Conservation (phyloP, 1,140 invertebrate species). For the Anastrepha obliqua region DNA sequence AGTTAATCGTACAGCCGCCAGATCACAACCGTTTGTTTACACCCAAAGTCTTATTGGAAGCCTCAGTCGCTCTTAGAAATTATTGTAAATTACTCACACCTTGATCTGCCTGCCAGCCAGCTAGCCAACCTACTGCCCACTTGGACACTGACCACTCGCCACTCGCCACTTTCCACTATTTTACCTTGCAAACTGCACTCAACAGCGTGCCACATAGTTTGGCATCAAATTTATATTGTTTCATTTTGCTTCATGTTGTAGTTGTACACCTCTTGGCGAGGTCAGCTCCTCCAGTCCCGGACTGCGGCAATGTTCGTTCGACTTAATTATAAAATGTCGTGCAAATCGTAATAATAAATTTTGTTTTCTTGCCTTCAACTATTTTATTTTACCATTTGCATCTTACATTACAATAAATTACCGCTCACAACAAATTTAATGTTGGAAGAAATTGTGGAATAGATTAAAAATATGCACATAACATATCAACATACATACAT, state of each 20-base stretch:
- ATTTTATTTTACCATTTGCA: conserved; percentile 1
- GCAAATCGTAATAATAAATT: conserved; percentile 41
- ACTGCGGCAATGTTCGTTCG: background rate
- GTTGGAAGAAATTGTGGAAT: background rate
- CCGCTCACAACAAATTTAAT: background rate
- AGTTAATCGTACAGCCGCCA: background rate
- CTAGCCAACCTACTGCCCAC: conserved; percentile 2
- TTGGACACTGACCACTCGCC: background rate
- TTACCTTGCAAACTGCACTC: background rate
- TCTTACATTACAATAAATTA: conserved; percentile 38
- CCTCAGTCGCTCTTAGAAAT: background rate
- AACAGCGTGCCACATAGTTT: background rate
- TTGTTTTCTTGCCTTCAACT: background rate
- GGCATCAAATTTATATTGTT: conserved; percentile 3
- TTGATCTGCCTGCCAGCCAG: background rate
- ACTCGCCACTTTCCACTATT: background rate
- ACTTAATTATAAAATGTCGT: conserved; percentile 38
- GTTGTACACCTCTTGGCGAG: background rate
- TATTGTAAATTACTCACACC: background rate
- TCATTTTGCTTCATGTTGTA: background rate
- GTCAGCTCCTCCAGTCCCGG: background rate
- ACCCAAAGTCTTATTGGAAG: background rate
- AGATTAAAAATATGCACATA: background rate
- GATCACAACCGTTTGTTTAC: background rate
- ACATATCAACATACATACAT: background rate